Evolutionary conservation across 2,797 vertebrate genomes (phyloP), one percentile per base, ranked within the genome.

Genomic region (Neoniphon sammara): DNA sequence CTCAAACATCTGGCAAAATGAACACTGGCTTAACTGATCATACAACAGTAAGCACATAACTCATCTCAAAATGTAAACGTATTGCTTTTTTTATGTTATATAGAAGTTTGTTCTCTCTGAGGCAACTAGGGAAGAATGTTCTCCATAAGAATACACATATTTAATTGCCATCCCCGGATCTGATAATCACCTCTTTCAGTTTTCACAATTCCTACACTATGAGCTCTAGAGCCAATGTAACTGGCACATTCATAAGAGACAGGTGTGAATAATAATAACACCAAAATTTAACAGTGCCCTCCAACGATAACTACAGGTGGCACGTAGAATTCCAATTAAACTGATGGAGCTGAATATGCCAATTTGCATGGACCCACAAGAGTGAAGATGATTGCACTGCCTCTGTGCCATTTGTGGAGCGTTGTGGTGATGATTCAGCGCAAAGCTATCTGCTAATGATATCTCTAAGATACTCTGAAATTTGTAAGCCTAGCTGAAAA

Each of bases 271-370:
- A 67, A 82, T 73, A 77, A 74, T 44, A 63, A 69, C 62, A 73
- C 58, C 64, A 39, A 68, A 50, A 63, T 75, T 77, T 61, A 69
- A 58, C 59, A 49, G 63, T 25, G 66, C 44, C 55, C 62, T 82
- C 73, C 55, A 68, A 70, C 70, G 49, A 54, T 49, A 84, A 70
- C 68, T 76, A 85, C 73, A 84, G 83, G 85, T 82, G 76, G 70
- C 70, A 67, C 36, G 42, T 21, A 64, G 46, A 58, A 62, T 63
- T 42, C 74, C 66, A 77, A 83, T 83, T 79, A 80, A 75, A 83
- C 63, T 52, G 56, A 70, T 58, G n/a, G 65, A 73, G 58, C 68
- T 27, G 36, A 73, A 70, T 62, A 70, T 75, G 66, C 60, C 34
- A 50, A 9, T 73, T 76, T 57, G 66, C 55, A n/a, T 69, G 27